A percentile compares a stretch with the other conserved stretches of the same genome.
Evolutionary conservation across 2,113 vertebrate genomes (phyloP).

Genomic region (Synchiropus splendidus): DNA sequence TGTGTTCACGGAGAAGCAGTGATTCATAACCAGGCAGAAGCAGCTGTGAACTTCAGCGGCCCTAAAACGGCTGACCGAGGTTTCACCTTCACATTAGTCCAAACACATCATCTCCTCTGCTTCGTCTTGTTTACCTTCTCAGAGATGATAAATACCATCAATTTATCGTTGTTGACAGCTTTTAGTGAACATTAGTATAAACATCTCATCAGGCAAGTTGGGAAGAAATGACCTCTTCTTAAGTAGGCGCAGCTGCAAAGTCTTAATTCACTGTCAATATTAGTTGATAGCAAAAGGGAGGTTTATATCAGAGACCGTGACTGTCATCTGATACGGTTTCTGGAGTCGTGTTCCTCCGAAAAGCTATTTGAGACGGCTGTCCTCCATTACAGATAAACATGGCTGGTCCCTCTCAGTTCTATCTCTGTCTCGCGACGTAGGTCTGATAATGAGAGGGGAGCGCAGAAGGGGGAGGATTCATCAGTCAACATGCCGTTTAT

Average conservation of each 20-base stretch:
- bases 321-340: conserved; percentile 37
- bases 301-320: conserved; percentile 30
- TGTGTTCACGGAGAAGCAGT: no score
- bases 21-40: no score
- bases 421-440: conserved; percentile 15
- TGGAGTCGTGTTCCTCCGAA: conserved; percentile 40
- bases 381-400: conserved; percentile 38
- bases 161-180: not conserved
- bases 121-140: conserved; percentile 1
- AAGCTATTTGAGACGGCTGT: conserved; percentile 45
- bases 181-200: not conserved
- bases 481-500: conserved; percentile 21
- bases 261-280: no score
- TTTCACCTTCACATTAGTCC: no score
- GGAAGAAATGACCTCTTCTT: not conserved
- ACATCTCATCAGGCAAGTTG: no score
- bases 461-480: conserved; percentile 11
- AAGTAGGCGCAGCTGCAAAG: not conserved
- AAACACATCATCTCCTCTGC: no score
- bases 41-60: conserved; percentile 11
- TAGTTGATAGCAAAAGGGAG: not conserved
- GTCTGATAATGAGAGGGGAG: conserved; percentile 22
- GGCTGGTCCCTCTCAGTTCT: conserved; percentile 20
- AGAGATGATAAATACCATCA: not conserved
- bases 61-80: no score